Evolutionary conservation across 2,113 vertebrate species (phyloP).

Genomic region (Platichthys flesus): DNA sequence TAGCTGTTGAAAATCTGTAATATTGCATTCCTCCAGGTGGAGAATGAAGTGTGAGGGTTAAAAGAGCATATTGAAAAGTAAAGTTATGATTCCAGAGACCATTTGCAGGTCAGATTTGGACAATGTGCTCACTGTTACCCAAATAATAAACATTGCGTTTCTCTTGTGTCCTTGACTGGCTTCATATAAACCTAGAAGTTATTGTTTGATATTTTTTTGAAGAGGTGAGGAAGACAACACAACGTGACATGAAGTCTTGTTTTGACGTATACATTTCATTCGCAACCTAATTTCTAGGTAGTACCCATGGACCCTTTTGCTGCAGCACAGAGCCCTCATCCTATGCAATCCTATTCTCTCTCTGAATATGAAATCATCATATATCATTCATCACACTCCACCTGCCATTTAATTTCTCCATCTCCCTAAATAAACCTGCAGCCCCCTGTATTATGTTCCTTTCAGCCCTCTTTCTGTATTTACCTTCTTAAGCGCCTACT

Average conservation of each 20-base stretch:
- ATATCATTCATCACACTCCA: conserved; percentile 45
- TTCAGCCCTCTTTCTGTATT: conserved; percentile 33
- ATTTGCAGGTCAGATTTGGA: too few species aligned
- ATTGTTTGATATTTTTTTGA: not conserved
- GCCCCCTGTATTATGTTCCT: conserved; percentile 24
- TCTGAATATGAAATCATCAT: conserved; percentile 46
- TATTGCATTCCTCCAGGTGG: too few species aligned
- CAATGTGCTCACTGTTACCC: too few species aligned
- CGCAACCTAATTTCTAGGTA: not conserved
- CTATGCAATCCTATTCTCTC: not conserved
- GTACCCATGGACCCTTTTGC: conserved; percentile 5
- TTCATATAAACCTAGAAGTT: not conserved
- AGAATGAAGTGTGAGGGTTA: too few species aligned
- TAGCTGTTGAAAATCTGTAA: too few species aligned
- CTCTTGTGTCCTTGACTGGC: not conserved
- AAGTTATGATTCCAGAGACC: too few species aligned
- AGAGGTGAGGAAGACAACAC: not conserved
- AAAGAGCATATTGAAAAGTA: too few species aligned
- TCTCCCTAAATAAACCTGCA: conserved; percentile 25
- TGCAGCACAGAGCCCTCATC: not conserved
- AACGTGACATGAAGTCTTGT: not conserved
- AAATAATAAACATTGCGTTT: too few species aligned
- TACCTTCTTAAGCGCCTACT: conserved; percentile 41
- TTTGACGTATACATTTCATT: conserved; percentile 5
- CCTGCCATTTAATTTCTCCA: conserved; percentile 18